Evolutionary conservation across 2,888 invertebrate species (phyloP), one percentile per base, ranked within the genome.

Genomic region (Conchocele bisecta): DNA sequence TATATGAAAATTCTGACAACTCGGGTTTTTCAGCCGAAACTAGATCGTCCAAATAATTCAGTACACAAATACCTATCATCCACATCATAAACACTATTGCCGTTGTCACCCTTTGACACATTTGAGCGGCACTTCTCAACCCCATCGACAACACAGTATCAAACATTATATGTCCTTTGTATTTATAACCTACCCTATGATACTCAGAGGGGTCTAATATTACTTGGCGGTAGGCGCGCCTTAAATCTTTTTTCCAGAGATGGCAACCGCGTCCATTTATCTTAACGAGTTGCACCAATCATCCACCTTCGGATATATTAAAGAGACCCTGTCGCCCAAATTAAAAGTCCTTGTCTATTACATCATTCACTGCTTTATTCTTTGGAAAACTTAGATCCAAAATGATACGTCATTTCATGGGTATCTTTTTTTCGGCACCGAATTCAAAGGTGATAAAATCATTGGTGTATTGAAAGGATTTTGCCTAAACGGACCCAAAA

Each of bases 371-470:
- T 20, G 46, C 46, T 15, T 15, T 20, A 5, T 28, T 28, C 17
- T 20, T 46, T 7, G 46, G 46, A 15, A 20, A 46, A 46, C 46
- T 46, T 20, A 46, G 28, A 20, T 46, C 46, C 28, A 46, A 46
- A 20, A 46, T 46, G 15, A 46, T 28, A 26, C 46, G 24, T 7
- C 46, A n/a, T 7, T 46, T 46, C 46, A 4, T 7, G 11, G 4
- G 46, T 46, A 46, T 46, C 46, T n/a, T 15, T 46, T 46, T 46
- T 46, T 46, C 4, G 46, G 46, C 15, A 46, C 22, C 5, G 46
- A 46, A 46, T 46, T 46, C 5, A 46, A 20, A 46, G 46, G 46
- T 5, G 46, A 46, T 15, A 46, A 26, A 26, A 26, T 46, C 7
- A 46, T 46, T 11, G 26, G 26, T 20, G 20, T 20, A 7, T 5